A percentile compares a stretch with the other conserved stretches of the same genome.
phyloP scores from a whole-genome alignment of 2,797 vertebrate genomes.

The Gymnothorax reevesii region DNA sequence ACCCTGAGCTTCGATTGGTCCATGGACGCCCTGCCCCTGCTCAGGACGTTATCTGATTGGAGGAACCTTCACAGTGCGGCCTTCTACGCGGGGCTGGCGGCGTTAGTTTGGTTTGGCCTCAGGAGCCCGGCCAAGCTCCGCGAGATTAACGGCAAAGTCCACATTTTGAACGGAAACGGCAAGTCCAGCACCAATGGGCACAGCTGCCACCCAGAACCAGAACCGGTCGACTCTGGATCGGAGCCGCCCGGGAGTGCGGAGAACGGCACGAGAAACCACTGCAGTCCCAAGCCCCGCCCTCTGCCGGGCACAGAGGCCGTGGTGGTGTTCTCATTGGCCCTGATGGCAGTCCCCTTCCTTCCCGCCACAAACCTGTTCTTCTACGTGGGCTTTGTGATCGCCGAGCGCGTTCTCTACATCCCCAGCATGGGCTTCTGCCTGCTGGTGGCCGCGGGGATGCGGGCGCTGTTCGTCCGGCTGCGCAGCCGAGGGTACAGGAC shows the following conservation, averaged over 20 bases:
- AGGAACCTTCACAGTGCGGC: slow-evolving; percentile 85
- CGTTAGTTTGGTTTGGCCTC: slow-evolving; percentile 81
- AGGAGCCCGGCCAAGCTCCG: slow-evolving; percentile 64
- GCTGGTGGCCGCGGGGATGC: slow-evolving; percentile 87
- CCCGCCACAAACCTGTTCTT: slow-evolving; percentile 98
- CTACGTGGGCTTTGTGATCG: slow-evolving; percentile 98
- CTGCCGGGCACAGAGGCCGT: slow-evolving; percentile 90
- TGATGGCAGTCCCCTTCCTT: slow-evolving; percentile 90
- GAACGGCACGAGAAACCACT: slow-evolving; percentile 83
- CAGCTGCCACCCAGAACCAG: slow-evolving; percentile 74
- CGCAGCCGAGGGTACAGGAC: slow-evolving; percentile 81
- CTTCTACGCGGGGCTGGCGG: slow-evolving; percentile 84
- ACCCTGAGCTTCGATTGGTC: slow-evolving; percentile 98
- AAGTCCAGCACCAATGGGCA: slow-evolving; percentile 89
- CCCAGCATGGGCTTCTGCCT: slow-evolving; percentile 99
- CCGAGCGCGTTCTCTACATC: slow-evolving; percentile 97
- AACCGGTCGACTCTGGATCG: slow-evolving; percentile 67
- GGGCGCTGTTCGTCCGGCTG: slow-evolving; percentile 84
- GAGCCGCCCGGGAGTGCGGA: slow-evolving; percentile 68
- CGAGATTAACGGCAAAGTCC: slow-evolving; percentile 82
- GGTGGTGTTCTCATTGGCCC: slow-evolving; percentile 88
- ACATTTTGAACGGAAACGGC: slow-evolving; percentile 86
- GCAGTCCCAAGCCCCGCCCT: slow-evolving; percentile 71
- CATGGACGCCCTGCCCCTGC: slow-evolving; percentile 95
- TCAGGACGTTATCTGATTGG: slow-evolving; percentile 83